phyloP scores from a whole-genome alignment of 1,140 invertebrate species.

The Araneus ventricosus region DNA sequence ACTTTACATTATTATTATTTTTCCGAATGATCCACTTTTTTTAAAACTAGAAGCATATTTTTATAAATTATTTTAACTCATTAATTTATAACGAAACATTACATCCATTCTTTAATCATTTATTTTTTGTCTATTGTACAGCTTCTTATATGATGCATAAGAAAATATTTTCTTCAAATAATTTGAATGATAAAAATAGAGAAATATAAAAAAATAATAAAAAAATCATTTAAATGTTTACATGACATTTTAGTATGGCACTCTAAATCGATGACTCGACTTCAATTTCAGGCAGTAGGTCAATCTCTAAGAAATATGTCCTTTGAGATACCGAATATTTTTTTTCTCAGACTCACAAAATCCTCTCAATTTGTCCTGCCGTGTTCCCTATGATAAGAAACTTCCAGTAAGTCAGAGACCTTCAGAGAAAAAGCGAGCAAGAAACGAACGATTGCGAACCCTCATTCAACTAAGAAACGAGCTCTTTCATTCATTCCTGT shows the following conservation, averaged over 20 bases:
- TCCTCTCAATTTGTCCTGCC: neutral
- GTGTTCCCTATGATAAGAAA: neutral
- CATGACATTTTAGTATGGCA: neutral
- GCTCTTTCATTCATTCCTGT: conserved; percentile 21
- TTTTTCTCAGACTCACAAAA: neutral
- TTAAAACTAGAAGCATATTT: no score
- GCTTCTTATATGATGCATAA: no score
- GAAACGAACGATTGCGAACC: neutral
- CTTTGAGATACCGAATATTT: neutral
- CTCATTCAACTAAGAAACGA: conserved; percentile 23
- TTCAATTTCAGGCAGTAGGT: neutral
- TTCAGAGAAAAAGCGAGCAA: neutral
- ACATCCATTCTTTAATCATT: no score
- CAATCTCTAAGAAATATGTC: neutral
- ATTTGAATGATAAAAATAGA: no score
- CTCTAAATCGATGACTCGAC: neutral
- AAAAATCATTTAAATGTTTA: no score
- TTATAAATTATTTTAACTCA: no score
- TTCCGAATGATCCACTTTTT: no score
- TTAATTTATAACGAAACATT: no score
- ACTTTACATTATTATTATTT: no score
- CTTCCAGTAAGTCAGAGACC: neutral
- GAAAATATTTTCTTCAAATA: no score
- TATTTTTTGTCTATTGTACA: no score
- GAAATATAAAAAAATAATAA: no score